These are phyloP conservation scores for Cephus pulcher DNA, from an alignment of 2,888 invertebrate genomes.

Conservation along the genomic window DNA sequence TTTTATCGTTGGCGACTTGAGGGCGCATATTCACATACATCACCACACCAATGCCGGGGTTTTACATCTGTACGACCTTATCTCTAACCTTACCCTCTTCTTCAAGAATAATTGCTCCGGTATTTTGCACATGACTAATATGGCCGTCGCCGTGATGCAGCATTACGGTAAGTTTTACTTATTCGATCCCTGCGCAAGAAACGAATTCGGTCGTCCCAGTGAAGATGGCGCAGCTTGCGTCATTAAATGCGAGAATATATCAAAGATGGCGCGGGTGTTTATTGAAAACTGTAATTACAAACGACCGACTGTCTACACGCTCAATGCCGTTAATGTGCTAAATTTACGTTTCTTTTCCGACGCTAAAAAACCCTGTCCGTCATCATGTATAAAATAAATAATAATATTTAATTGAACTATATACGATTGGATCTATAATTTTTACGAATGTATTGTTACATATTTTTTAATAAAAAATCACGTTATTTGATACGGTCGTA, in stretches of 20 bases:
- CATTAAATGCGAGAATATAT: constrained; percentile 46
- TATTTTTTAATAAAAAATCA: neutral
- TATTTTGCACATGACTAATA: constrained; percentile 69
- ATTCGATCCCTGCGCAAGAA: constrained; percentile 72
- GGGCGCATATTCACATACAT: constrained; percentile 45
- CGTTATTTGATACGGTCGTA: neutral
- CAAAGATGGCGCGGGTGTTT: constrained; percentile 45
- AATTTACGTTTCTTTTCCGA: constrained; percentile 51
- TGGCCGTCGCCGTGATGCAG: constrained; percentile 71
- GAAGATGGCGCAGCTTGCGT: constrained; percentile 51
- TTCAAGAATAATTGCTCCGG: constrained; percentile 72
- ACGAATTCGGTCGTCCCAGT: constrained; percentile 48
- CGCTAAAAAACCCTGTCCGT: constrained; percentile 10
- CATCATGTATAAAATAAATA: constrained; percentile 13
- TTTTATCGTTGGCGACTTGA: constrained; percentile 56
- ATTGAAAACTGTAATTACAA: constrained; percentile 47
- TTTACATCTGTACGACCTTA: constrained; percentile 44
- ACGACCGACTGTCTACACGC: constrained; percentile 51
- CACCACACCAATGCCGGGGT: constrained; percentile 50
- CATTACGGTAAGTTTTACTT: constrained; percentile 70
- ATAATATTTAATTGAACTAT: neutral
- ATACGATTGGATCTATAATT: neutral
- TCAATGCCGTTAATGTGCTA: constrained; percentile 52
- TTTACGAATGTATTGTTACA: neutral
- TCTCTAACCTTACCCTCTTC: constrained; percentile 68